phyloP scores from a whole-genome alignment of 1,140 invertebrate species.

The Popillia japonica region DNA sequence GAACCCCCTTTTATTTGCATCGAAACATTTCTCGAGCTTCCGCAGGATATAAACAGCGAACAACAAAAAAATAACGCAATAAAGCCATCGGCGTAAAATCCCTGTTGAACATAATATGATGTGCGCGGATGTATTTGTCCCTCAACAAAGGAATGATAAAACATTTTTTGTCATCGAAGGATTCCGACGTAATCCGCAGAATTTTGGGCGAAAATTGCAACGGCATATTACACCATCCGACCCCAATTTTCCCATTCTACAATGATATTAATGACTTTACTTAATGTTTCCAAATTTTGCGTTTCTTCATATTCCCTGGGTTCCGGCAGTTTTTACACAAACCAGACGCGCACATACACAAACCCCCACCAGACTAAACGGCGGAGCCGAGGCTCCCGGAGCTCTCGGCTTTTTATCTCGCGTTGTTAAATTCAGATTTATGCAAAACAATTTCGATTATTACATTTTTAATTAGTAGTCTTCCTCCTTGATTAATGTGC shows the following conservation, averaged over 20 bases:
- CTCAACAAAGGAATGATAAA: conserved; percentile 42
- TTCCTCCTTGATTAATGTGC: not conserved
- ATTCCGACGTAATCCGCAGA: conserved; percentile 41
- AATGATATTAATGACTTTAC: conserved; percentile 37
- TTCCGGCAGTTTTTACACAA: not conserved
- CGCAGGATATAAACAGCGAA: conserved; percentile 13
- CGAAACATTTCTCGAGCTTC: not conserved
- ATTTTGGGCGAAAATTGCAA: conserved; percentile 30
- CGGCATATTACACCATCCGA: conserved; percentile 20
- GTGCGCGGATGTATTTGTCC: conserved; percentile 36
- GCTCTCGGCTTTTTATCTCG: conserved; percentile 9
- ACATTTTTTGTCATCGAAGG: conserved; percentile 45
- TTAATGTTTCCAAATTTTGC: conserved; percentile 36
- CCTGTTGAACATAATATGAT: conserved; percentile 37
- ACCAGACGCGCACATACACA: too few species aligned
- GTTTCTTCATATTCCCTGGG: not conserved
- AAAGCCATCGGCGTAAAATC: conserved; percentile 30
- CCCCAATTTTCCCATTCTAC: conserved; percentile 20
- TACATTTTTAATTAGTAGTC: not conserved
- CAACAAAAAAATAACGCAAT: conserved; percentile 16
- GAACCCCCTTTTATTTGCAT: conserved; percentile 6
- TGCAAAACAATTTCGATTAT: not conserved
- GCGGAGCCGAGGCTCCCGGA: too few species aligned
- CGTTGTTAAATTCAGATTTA: not conserved
- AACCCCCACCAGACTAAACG: too few species aligned